Evolutionary conservation across 2,113 vertebrate genomes (phyloP), one percentile per base, ranked within the genome.

Genomic region (Eurypyga helias): DNA sequence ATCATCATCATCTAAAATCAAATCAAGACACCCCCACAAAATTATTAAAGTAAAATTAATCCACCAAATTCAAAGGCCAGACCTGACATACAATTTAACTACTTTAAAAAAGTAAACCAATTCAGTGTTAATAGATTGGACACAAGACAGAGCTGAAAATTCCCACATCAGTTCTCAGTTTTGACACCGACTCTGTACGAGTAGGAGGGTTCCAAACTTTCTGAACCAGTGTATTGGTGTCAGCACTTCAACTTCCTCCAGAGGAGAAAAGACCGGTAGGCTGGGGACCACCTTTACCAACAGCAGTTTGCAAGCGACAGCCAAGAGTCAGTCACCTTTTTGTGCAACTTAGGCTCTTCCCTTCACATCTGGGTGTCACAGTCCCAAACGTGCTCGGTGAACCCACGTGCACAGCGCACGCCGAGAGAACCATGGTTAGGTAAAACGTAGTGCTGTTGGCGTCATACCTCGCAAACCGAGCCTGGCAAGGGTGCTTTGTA

Each of bases 1-100:
- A 3, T 99, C 99, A 2, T 99, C 99, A 69, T 99, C 99, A 98
- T 95, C 91, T 88, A 29, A 84, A 86, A 94, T 8, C 34, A 95
- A 54, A 93, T 54, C n/a, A 83, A 71, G 51, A 93, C 16, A 75
- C 13, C 16, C 23, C 71, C 4, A 52, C 4, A 69, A 17, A 77
- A 62, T 75, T 71, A 87, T 15, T 70, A 36, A 62, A 62, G 58
- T 76, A 89, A 82, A 91, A 67, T 43, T 31, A 64, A 81, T 19
- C 31, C 55, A 84, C 8, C 33, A 81, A 82, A 87, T 89, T 29
- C 34, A 76, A 80, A 86, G 11, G 21, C 36, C 57, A 72, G 34
- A 36, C 28, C 80, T 38, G 10, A 71, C 29, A 52, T 7, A 84
- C 4, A 69, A 16, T n/a, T 51, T 51, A 89, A 60, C 28, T 75